These are phyloP conservation scores for Cancer borealis DNA, from an alignment of 2,888 invertebrate species.

Conservation along the genomic window DNA sequence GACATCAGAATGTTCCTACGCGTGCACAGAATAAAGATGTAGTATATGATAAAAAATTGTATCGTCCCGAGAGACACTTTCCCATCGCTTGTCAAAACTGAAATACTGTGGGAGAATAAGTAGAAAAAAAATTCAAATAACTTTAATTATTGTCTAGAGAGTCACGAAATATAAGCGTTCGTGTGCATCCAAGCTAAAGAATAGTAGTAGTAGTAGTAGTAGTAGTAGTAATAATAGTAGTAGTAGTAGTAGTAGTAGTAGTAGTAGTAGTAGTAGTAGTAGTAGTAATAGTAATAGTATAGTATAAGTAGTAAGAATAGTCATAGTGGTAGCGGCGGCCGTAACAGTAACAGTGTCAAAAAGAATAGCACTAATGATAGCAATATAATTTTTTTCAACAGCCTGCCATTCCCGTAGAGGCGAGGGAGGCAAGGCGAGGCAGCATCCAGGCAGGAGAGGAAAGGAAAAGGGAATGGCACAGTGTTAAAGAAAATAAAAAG, in stretches of 20 bases:
- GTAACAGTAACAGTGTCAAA: conserved; percentile 11
- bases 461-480: background rate
- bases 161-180: too few species aligned
- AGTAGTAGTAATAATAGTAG: background rate
- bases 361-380: background rate
- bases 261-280: background rate
- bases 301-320: background rate
- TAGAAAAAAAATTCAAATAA: too few species aligned
- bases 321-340: background rate
- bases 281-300: background rate
- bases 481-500: background rate
- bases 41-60: background rate
- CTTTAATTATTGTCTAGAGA: too few species aligned
- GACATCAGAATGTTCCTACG: background rate
- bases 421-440: background rate
- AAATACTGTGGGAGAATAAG: background rate
- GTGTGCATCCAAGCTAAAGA: too few species aligned
- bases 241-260: background rate
- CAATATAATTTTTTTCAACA: background rate
- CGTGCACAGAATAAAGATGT: background rate
- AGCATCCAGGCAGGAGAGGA: background rate
- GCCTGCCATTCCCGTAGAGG: background rate
- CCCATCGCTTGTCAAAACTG: background rate
- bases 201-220: background rate
- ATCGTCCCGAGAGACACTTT: background rate